Evolutionary conservation across 2,797 vertebrate genomes (phyloP), one percentile per base, ranked within the genome.

Genomic region (Pipistrellus kuhlii): DNA sequence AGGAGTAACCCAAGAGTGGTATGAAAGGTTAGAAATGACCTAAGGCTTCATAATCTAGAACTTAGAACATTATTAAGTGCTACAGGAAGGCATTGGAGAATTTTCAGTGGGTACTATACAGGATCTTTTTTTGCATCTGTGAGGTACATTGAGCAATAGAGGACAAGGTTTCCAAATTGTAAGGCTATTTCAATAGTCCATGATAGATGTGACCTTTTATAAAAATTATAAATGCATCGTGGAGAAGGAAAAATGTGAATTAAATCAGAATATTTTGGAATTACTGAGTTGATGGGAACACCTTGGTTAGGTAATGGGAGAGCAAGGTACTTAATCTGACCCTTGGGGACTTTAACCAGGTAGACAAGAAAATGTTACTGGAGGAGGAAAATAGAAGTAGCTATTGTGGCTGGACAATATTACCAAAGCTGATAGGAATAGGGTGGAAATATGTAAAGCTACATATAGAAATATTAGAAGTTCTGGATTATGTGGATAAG

Each of bases 241-340:
- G 9, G 66, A 91, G 41, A 88, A 86, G 15, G 8, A 94, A 92
- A 84, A 5, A 62, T 55, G 7, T 81, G 13, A 15, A 57, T 85
- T 55, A 81, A 80, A 27, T 86, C 12, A 76, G 20, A 94, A 51
- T 84, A 80, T 41, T 77, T 92, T 92, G 27, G 59, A 76, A 21
- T 85, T 75, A 6, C 41, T 77, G n/a, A 69, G 44, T 53, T 68
- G 20, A 86, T 17, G 44, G 13, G 48, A 75, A 10, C 8, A 11
- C 62, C 30, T 8, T 71, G 30, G 9, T 38, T 62, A 44, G 18
- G 23, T 88, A 38, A 73, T 46, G 25, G 21, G 44, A 73, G 38
- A 73, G 27, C 15, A 1, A 23, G 5, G 25, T 66, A 78, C 21
- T 78, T 77, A 62, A 59, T 73, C 44, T 68, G 4, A 75, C n/a